Base-by-base conservation (phyloP, 2,888 invertebrate species). In the Cephus nigrinus region DNA sequence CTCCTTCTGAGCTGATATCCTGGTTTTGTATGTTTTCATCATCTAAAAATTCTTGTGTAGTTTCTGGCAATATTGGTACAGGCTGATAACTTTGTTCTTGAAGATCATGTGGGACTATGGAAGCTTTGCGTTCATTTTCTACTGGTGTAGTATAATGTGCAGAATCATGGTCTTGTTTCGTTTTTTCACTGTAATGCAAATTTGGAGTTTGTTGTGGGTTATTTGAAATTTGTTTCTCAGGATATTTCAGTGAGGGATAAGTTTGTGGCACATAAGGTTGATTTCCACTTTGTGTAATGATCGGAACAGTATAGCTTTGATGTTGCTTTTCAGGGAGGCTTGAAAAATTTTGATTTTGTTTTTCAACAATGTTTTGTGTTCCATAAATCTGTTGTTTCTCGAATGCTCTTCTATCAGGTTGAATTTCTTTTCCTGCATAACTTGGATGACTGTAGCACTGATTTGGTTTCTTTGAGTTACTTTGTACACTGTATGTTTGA, bases 21-120 rank as follows among this genome's bases (percentile, higher is more conserved):
- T 91, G 91, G 76, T 91, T 91, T 74, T 89, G 83, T 12, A 90
- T 90, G 55, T 90, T 86, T 68, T 86, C 83, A 36, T 88, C 88
- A 12, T 88, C 82, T 30, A 77, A 69, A 73, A 86, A 82, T 5
- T 32, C 71, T 71, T 55, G 23, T 9, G 40, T 55, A 55, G 40
- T 23, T 55, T 55, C 23, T 55, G 40, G 40, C 9, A 55, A 11
- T 34, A 35, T 23, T 31, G 73, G 35, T 73, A 76, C 1, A 73
- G 23, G 4, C 73, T 69, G 40, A 55, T 23, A 55, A 55, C 23
- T 55, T 55, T 55, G 23, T 55, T 55, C 40, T 23, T 23, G 5
- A 5, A 23, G 9, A 23, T 55, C 23, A 23, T 55, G 23, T 55
- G 40, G 23, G 23, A 55, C 23, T 55, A 23, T 9, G 23, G 23